phyloP scores from a whole-genome alignment of 2,888 invertebrate genomes.

The Thymelicus lineola region DNA sequence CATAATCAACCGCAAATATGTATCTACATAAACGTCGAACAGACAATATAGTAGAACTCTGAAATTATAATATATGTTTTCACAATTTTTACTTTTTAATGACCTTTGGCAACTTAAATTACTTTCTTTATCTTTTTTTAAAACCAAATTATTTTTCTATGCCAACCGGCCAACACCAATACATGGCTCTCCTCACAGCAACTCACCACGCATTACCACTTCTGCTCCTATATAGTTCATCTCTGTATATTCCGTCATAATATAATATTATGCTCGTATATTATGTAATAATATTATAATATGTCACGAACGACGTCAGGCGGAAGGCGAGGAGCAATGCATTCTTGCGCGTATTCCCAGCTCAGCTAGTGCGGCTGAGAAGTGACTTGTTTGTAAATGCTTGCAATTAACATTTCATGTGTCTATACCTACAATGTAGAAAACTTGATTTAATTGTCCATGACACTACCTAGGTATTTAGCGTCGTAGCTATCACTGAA shows the following conservation, averaged over 20 bases:
- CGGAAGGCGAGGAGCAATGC: conserved; percentile 38
- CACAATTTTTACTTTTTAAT: no score
- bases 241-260: no score
- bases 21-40: not conserved
- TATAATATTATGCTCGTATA: not conserved
- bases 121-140: no score
- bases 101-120: no score
- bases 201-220: no score
- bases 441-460: not conserved
- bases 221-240: no score
- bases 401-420: conserved; percentile 11
- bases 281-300: conserved; percentile 1
- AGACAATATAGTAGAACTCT: conserved; percentile 8
- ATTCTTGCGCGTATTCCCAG: conserved; percentile 44
- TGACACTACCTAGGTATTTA: not conserved
- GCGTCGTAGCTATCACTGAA: no score
- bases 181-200: no score
- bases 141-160: no score
- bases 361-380: conserved; percentile 16
- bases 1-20: not conserved
- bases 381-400: conserved; percentile 8
- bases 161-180: no score
- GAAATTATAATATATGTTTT: no score
- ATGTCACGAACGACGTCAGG: conserved; percentile 19
- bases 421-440: not conserved